Base-by-base conservation (phyloP, 2,797 vertebrate species). In the Coccyzus lansbergi region DNA sequence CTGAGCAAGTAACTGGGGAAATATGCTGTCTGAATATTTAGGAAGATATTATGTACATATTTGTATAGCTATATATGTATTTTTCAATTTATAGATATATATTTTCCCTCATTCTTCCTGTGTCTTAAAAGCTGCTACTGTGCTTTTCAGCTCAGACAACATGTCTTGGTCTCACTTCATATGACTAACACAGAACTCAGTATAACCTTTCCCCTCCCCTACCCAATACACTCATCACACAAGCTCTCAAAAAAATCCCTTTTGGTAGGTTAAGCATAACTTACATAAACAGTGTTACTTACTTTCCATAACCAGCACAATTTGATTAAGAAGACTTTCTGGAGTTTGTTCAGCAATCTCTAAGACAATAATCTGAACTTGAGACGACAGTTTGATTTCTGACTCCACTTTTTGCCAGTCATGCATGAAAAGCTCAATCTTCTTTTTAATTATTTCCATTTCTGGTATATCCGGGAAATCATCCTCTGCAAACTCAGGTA, bases 231-330 rank as follows among this genome's bases (percentile, higher is more conserved):
- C 44, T 88, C 4, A 3, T 67, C 49, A 58, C 14, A 76, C 9
- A 38, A 78, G 2, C 33, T 82, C 68, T 59, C 22, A 16, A 55
- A 91, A 38, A 92, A 92, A 81, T 86, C 53, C 18, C 10, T 69
- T 49, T 78, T 60, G 7, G 14, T 28, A 85, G 12, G 33, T 38
- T 28, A 65, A 76, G 33, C 36, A n/a, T 51, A 64, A 92, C 20
- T 83, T 48, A 65, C 28, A 15, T 59, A 58, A 88, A 46, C 25
- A 55, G 15, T 24, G 75, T 42, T 67, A 94, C 99, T 98, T 97
- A 99, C 99, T 98, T 93, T 99, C 98, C 98, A 99, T 98, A 60
- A 96, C 67, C 63, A 96, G 60, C 44, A 98, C 18, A 6, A 96
- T 96, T 94, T 98, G 98, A 86, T 98, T 93, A 86, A 99, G 97